These are phyloP conservation scores for Oreochromis spilurus DNA, from an alignment of 2,113 vertebrate genomes.

Conservation along the genomic window DNA sequence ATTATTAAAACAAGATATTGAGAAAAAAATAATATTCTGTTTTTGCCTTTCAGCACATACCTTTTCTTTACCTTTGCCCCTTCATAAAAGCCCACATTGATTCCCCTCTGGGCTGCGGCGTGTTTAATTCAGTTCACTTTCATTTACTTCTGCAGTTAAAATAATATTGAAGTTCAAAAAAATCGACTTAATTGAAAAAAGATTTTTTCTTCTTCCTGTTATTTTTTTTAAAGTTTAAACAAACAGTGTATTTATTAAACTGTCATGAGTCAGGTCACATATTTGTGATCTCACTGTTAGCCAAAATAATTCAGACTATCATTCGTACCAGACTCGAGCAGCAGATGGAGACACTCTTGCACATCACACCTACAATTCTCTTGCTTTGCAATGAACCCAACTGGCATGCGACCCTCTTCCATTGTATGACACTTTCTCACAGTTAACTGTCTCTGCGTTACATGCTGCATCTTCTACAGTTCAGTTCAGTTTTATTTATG, in stretches of 20 bases:
- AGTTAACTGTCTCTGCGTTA: background rate
- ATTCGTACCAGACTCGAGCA: background rate
- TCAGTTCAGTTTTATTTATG: background rate
- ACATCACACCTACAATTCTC: background rate
- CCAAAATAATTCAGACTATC: background rate
- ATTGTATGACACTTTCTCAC: background rate
- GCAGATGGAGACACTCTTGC: background rate
- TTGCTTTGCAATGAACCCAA: background rate
- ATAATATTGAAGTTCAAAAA: background rate
- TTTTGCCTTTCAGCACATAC: background rate
- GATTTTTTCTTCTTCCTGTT: rapidly evolving
- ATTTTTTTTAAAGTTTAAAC: background rate
- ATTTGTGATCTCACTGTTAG: background rate
- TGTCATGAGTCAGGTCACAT: background rate
- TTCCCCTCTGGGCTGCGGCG: background rate
- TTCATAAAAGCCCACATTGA: background rate
- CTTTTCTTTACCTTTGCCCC: background rate
- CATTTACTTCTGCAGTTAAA: background rate
- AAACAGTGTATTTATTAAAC: background rate
- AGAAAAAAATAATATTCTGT: background rate
- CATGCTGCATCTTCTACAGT: background rate
- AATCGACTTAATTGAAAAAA: background rate
- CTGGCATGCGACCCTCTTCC: background rate
- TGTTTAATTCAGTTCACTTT: background rate
- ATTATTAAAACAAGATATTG: background rate